Conservation (phyloP, 1,140 invertebrate genomes). For the Halictus rubicundus region DNA sequence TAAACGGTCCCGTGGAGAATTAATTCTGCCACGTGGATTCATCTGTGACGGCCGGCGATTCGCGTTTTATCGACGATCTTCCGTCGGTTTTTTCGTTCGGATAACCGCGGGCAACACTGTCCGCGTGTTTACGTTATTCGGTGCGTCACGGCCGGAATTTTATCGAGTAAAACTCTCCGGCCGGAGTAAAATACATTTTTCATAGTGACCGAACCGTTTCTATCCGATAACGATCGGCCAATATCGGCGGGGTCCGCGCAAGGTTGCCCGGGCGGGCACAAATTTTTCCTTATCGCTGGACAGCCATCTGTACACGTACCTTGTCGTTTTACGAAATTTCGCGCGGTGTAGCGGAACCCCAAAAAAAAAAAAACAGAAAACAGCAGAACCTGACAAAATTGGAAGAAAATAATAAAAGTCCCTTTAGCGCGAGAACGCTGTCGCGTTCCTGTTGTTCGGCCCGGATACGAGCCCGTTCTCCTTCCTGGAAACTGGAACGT, state of each 20-base stretch:
- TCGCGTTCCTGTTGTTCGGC: slow-evolving; percentile 16
- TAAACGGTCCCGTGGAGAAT: too few relatives aligned
- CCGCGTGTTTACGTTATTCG: neutral
- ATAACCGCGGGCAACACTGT: neutral
- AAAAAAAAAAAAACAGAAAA: too few relatives aligned
- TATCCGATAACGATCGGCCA: slow-evolving; percentile 33
- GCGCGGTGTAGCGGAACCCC: neutral
- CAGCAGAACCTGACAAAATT: neutral
- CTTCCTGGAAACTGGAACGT: slow-evolving; percentile 4
- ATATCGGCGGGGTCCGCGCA: slow-evolving; percentile 33
- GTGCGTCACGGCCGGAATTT: neutral
- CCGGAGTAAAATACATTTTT: slow-evolving; percentile 2
- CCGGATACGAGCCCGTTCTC: slow-evolving; percentile 1
- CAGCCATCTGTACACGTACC: slow-evolving; percentile 38
- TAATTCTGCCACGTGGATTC: too few relatives aligned
- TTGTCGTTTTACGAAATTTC: slow-evolving; percentile 10
- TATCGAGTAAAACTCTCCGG: neutral
- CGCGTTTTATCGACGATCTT: neutral
- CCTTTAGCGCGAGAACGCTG: slow-evolving; percentile 18
- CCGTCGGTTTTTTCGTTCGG: neutral
- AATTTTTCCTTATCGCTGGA: slow-evolving; percentile 36
- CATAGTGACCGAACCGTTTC: neutral
- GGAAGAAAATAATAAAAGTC: slow-evolving; percentile 6
- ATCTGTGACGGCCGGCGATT: too few relatives aligned
- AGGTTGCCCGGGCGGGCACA: neutral